A percentile compares a stretch with the other conserved stretches of the same genome.
phyloP scores from a whole-genome alignment of 2,797 vertebrate genomes.

The Clarias platycephalus region DNA sequence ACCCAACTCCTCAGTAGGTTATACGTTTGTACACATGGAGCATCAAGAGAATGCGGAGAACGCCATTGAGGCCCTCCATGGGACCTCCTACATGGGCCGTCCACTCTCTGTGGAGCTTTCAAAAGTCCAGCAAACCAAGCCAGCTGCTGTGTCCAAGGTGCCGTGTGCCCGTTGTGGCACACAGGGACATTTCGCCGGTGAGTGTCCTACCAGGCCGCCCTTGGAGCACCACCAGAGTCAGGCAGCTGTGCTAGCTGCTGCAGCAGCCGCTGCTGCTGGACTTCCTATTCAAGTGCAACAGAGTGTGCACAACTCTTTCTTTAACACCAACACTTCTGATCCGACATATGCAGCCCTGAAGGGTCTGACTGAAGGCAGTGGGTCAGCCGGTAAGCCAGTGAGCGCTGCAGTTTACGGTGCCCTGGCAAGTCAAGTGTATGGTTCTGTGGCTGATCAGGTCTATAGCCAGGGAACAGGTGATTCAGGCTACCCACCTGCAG shows the following conservation, averaged over 20 bases:
- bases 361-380: conserved; percentile 73
- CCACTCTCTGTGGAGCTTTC: conserved; percentile 86
- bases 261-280: conserved; percentile 76
- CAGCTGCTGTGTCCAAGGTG: conserved; percentile 51
- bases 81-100: conserved; percentile 91
- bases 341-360: conserved; percentile 78
- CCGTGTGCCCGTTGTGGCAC: conserved; percentile 63
- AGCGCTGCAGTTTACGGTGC: conserved; percentile 72
- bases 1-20: conserved; percentile 86
- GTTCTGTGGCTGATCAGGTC: conserved; percentile 74
- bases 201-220: conserved; percentile 65
- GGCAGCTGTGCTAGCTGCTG: conserved; percentile 77
- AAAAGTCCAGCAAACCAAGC: conserved; percentile 68
- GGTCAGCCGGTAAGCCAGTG: conserved; percentile 69
- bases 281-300: conserved; percentile 81
- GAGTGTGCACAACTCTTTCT: conserved; percentile 81
- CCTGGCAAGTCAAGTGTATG: conserved; percentile 79
- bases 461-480: conserved; percentile 43
- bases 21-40: conserved; percentile 98
- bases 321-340: conserved; percentile 77
- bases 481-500: conserved; percentile 45
- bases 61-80: conserved; percentile 91
- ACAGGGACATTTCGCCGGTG: conserved; percentile 62
- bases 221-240: conserved; percentile 81
- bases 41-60: conserved; percentile 89